Conservation (phyloP, 2,113 vertebrate genomes). For the Labrus mixtus region DNA sequence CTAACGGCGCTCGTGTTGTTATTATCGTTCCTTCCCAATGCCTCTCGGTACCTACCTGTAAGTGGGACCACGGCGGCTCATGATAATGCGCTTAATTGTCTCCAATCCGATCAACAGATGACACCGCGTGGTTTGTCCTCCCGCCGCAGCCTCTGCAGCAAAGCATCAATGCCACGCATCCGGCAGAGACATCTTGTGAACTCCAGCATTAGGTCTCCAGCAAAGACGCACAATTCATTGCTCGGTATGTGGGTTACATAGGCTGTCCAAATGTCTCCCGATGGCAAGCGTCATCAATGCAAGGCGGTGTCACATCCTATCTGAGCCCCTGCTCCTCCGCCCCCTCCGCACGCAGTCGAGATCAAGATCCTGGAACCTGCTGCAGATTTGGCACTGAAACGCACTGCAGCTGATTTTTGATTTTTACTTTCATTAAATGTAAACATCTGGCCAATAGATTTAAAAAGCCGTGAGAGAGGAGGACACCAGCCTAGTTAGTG, state of each 20-base stretch:
- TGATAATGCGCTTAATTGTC: conserved; percentile 67
- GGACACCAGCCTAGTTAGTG: no score
- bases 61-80: conserved; percentile 63
- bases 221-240: conserved; percentile 63
- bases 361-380: conserved; percentile 34
- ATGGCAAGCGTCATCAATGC: conserved; percentile 73
- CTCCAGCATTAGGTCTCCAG: conserved; percentile 40
- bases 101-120: conserved; percentile 77
- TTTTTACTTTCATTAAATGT: no score
- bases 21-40: neutral
- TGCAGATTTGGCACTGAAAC: conserved; percentile 2
- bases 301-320: conserved; percentile 69
- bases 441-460: neutral
- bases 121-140: conserved; percentile 33
- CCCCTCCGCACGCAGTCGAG: conserved; percentile 6
- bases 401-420: conserved; percentile 2
- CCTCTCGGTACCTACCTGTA: conserved; percentile 66
- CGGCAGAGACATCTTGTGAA: conserved; percentile 40
- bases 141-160: conserved; percentile 33
- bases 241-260: conserved; percentile 60
- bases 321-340: neutral
- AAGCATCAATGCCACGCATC: conserved; percentile 17
- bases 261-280: conserved; percentile 75
- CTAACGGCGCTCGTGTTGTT: neutral
- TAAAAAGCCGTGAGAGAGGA: no score